Base-by-base conservation (phyloP, 2,888 invertebrate species). In the Drosophila rubida region DNA sequence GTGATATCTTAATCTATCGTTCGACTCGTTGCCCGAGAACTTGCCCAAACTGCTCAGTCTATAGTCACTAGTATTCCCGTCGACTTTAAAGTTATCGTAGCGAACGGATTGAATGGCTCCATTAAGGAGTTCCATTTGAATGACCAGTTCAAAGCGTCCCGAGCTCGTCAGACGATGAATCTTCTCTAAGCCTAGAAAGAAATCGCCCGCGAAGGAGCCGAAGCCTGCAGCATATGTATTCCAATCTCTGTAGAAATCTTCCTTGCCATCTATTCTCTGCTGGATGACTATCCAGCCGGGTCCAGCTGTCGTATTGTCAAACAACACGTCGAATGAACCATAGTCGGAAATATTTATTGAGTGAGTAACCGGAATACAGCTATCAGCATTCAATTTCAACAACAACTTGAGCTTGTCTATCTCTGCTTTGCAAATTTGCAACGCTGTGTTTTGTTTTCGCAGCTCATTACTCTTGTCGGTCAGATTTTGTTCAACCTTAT, bases 201-300 rank as follows among this genome's bases (percentile, higher is more conserved):
- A 53, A 13, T 53, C 41, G 5, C 41, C 3, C 5, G 19, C 9
- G 3, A 41, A 19, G 0, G 27, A 8, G 4, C 41, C 41, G 9
- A 51, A 51, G 4, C 51, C 51, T 2, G 1, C 4, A 4, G n/a
- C 2, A 11, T 51, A 51, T 2, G 11, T 16, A 7, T 0, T 4
- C 51, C 51, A 51, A 27, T 51, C 39, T 11, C 51, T 25, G n/a
- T 3, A 25, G 11, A 51, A 51, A 11, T 51, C 27, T n/a, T 25
- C 25, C 0, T 0, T 6, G 0, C 51, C 51, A n/a, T 14, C 4
- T 1, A 51, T n/a, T 16, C 51, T 22, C 25, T 39, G 51, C 39
- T 51, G 51, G 7, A 51, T 51, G 14, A 51, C 39, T 4, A 16
- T 39, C 51, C 51, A 51, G 3, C 39, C 50, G 11, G 37, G 14